A percentile compares a stretch with the other conserved stretches of the same genome.
These are phyloP conservation scores for Pseudomyrmex concolor DNA, from an alignment of 1,140 invertebrate genomes.

Conservation along the genomic window DNA sequence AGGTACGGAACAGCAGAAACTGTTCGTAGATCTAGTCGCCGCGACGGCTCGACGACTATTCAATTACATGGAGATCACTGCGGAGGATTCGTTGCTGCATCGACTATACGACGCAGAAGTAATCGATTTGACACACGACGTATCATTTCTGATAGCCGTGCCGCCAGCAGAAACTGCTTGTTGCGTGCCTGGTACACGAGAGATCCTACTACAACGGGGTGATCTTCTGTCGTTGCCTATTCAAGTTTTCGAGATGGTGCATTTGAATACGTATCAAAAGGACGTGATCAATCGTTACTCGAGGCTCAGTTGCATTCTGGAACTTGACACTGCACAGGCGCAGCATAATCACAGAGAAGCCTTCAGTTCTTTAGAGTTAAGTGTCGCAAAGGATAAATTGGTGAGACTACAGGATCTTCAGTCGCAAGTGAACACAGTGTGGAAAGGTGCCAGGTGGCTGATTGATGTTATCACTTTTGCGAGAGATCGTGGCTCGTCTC, in stretches of 20 bases:
- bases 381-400: slow-evolving; percentile 93
- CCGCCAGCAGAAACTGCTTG: slow-evolving; percentile 96
- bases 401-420: slow-evolving; percentile 93
- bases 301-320: slow-evolving; percentile 95
- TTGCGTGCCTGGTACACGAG: slow-evolving; percentile 94
- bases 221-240: slow-evolving; percentile 95
- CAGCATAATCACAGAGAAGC: slow-evolving; percentile 97
- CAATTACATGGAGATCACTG: slow-evolving; percentile 91
- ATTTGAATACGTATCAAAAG: slow-evolving; percentile 95
- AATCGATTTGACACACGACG: slow-evolving; percentile 94
- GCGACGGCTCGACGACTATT: slow-evolving; percentile 90
- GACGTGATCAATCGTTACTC: slow-evolving; percentile 95
- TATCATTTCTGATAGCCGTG: slow-evolving; percentile 95
- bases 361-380: slow-evolving; percentile 95
- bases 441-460: slow-evolving; percentile 97
- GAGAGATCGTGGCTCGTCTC: slow-evolving; percentile 88
- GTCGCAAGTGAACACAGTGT: slow-evolving; percentile 92
- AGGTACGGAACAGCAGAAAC: slow-evolving; percentile 90
- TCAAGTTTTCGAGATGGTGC: slow-evolving; percentile 97
- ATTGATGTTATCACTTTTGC: slow-evolving; percentile 97
- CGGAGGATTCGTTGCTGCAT: slow-evolving; percentile 89
- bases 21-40: slow-evolving; percentile 91
- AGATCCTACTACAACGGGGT: slow-evolving; percentile 91
- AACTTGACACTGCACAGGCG: slow-evolving; percentile 95
- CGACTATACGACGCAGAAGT: slow-evolving; percentile 96